Base-by-base conservation (phyloP, 1,140 invertebrate species). In the Cotesia typhae region DNA sequence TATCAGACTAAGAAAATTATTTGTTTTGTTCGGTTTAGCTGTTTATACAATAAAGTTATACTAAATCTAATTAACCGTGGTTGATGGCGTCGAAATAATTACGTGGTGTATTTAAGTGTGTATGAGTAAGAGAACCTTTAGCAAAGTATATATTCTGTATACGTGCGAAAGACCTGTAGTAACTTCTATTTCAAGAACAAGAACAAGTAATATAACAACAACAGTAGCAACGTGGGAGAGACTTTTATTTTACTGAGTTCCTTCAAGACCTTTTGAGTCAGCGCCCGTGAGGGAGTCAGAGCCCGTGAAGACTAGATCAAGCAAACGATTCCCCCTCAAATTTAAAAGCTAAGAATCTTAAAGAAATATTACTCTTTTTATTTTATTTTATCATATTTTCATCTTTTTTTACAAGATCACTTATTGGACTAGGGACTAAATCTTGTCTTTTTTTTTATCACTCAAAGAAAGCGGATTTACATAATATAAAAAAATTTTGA, bases 161-260 rank as follows among this genome's bases (percentile, higher is more conserved):
- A 72, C 70, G 70, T 72, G 70, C 70, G 64, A 72, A 66, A 67
- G 64, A 60, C 55, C 28, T 59, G 37, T 36, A 38, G 41, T 41
- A n/a, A 53, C 52, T 72, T 72, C 70, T 72, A 72, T 72, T 72
- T 72, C 70, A 72, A 72, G 70, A 71, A 61, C 64, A 38, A 41
- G 36, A 38, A 6, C 35, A 10, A 53, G 41, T 41, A 57, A 28
- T 41, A 14, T 20, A 47, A 63, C 60, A 59, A 63, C 38, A 61
- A 63, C 59, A 61, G 28, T 14, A 51, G 17, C 70, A 51, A 72
- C 70, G 71, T 72, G 71, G 71, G 71, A 72, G 71, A 72, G 65
- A 65, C 55, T 72, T 72, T 52, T 72, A 72, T 63, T 65, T 67
- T 41, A 41, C 36, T 59, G 6, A 53, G 65, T 60, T 63, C 36